Evolutionary conservation across 2,797 vertebrate genomes (phyloP).

Genomic region (Xenopus petersii): DNA sequence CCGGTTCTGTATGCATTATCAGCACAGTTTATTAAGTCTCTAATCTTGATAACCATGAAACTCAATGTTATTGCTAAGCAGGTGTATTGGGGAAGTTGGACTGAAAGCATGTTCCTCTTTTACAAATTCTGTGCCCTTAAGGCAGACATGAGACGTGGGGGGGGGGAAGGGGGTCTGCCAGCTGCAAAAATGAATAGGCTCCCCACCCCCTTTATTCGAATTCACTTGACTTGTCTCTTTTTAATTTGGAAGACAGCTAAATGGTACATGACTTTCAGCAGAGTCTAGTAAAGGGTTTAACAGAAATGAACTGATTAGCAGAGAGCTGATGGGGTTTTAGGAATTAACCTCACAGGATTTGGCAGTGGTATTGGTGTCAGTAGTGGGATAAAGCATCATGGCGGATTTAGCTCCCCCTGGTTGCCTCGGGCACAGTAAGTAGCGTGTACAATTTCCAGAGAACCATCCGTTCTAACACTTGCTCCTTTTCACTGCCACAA

Average conservation of each 20-base stretch:
- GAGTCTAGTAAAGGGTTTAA: constrained; percentile 65
- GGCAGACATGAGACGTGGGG: constrained; percentile 57
- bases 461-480: constrained; percentile 24
- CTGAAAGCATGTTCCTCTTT: constrained; percentile 51
- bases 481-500: constrained; percentile 9
- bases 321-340: constrained; percentile 42
- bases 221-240: constrained; percentile 39
- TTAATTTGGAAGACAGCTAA: constrained; percentile 56
- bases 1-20: constrained; percentile 77
- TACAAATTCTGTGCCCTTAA: constrained; percentile 55
- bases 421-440: constrained; percentile 51
- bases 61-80: constrained; percentile 64
- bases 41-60: constrained; percentile 80
- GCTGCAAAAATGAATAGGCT: constrained; percentile 66
- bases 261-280: constrained; percentile 63
- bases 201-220: constrained; percentile 57
- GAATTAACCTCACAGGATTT: constrained; percentile 49
- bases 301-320: constrained; percentile 57
- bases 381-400: constrained; percentile 39
- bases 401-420: constrained; percentile 24
- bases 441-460: constrained; percentile 37
- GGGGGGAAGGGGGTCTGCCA: constrained; percentile 54
- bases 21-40: constrained; percentile 61
- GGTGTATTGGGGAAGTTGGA: constrained; percentile 61
- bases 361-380: constrained; percentile 31